Evolutionary conservation across 2,888 invertebrate genomes (phyloP).

Genomic region (Stenoptilia bipunctidactyla): DNA sequence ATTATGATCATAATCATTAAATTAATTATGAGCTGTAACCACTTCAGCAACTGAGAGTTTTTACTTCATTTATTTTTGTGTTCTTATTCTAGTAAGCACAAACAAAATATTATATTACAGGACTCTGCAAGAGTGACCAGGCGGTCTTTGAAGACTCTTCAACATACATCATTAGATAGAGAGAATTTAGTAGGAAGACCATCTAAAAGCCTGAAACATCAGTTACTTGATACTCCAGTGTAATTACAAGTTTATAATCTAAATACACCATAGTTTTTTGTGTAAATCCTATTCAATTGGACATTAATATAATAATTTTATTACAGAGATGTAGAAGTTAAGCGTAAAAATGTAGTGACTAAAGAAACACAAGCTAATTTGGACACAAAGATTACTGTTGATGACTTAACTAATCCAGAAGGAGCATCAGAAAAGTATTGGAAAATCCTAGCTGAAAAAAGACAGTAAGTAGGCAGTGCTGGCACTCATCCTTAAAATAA

Average conservation of each 20-base stretch:
- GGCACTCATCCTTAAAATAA: too few species aligned
- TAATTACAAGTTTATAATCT: conserved; percentile 36
- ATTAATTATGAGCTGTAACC: too few species aligned
- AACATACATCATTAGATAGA: conserved; percentile 78
- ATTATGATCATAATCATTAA: too few species aligned
- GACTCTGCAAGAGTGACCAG: conserved; percentile 51
- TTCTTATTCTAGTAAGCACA: too few species aligned
- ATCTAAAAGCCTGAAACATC: conserved; percentile 59
- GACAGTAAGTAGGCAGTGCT: conserved; percentile 72
- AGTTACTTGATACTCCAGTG: conserved; percentile 56
- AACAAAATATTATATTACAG: conserved; percentile 23
- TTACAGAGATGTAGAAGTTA: conserved; percentile 51
- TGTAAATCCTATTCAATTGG: not conserved
- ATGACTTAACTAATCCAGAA: conserved; percentile 78
- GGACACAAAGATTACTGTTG: conserved; percentile 68
- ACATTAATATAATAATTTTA: not conserved
- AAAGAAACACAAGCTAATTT: conserved; percentile 75
- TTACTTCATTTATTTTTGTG: too few species aligned
- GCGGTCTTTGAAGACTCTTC: conserved; percentile 77
- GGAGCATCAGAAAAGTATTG: conserved; percentile 82
- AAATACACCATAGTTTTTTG: not conserved
- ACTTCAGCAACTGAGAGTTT: too few species aligned
- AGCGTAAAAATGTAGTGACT: conserved; percentile 61
- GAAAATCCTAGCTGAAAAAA: conserved; percentile 80
- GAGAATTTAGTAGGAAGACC: conserved; percentile 82